Evolutionary conservation across 1,140 invertebrate genomes (phyloP), one percentile per base, ranked within the genome.

Genomic region (Conus betulinus): DNA sequence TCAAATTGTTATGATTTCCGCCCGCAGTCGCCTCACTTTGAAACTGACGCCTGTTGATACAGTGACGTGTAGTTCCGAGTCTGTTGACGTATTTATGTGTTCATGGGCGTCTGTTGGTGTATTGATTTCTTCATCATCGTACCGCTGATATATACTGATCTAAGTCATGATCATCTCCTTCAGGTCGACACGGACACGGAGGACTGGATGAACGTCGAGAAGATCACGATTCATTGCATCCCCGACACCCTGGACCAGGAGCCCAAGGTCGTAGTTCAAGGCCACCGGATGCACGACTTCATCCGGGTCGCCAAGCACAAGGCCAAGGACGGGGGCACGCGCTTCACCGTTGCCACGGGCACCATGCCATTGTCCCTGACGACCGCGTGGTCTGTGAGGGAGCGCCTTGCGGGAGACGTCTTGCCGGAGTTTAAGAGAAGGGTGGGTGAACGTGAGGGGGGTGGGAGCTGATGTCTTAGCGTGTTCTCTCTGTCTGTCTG

Each of bases 251-350:
- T 52, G 5, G 82, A 51, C 17, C n/a, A 63, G 52, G 82, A 63
- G 52, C 5, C 82, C 57, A 84, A 25, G 82, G 82, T 84, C 53
- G 52, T 57, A 13, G 53, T 84, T 84, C 52, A 84, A 84, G 57
- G 57, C 52, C 52, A 84, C 57, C 23, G 53, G 6, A 5, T 84
- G 82, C 82, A 57, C 57, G 82, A 84, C 82, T 39, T 55, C 57
- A 63, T 84, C 82, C 27, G 39, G 82, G 82, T 84, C 20, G 25
- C 5, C 27, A 53, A 55, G 23, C 52, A 23, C 57, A 84, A 84
- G 57, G 25, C 7, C 51, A 84, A 63, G 11, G 53, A 84, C 23
- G 82, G 82, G 57, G 5, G 4, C 82, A 23, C 82, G n/a, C 13
- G 53, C 5, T 84, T 84, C 82, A 15, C 11, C 5, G 82, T 84